phyloP scores from a whole-genome alignment of 1,140 invertebrate species.

The Drosophila saltans region DNA sequence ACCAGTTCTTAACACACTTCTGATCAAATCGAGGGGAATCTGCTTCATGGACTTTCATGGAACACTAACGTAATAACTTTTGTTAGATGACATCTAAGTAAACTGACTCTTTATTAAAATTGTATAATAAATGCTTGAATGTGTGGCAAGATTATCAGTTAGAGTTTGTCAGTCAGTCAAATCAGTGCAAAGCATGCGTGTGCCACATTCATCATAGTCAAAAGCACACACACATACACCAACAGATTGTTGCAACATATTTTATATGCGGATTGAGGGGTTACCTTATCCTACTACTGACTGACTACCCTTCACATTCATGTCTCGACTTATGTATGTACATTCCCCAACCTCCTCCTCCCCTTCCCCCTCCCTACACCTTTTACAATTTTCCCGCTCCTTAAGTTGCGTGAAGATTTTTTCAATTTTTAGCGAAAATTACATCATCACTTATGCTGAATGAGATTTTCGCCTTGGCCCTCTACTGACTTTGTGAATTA shows the following conservation, averaged over 20 bases:
- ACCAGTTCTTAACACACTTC: no score
- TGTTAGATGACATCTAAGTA: not conserved
- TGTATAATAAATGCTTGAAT: slow-evolving; percentile 11
- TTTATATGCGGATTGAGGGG: slow-evolving; percentile 55
- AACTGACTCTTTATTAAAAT: slow-evolving; percentile 15
- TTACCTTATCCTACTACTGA: slow-evolving; percentile 19
- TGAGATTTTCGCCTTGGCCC: slow-evolving; percentile 53
- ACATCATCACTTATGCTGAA: slow-evolving; percentile 80
- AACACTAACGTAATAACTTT: no score
- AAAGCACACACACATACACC: slow-evolving; percentile 42
- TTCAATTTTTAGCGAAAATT: slow-evolving; percentile 80
- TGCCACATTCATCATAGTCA: slow-evolving; percentile 80
- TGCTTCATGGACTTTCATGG: no score
- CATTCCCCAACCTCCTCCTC: no score
- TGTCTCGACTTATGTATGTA: no score
- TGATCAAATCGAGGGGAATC: no score
- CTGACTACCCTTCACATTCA: no score
- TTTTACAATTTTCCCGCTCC: slow-evolving; percentile 21
- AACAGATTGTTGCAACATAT: slow-evolving; percentile 80
- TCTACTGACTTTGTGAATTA: slow-evolving; percentile 62
- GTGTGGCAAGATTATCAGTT: slow-evolving; percentile 56
- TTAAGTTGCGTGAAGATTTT: slow-evolving; percentile 63
- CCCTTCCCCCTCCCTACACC: no score
- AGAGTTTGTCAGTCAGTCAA: slow-evolving; percentile 42
- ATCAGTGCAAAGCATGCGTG: slow-evolving; percentile 78